Conservation (phyloP, 2,888 invertebrate species). For the Pedicia rivosa region DNA sequence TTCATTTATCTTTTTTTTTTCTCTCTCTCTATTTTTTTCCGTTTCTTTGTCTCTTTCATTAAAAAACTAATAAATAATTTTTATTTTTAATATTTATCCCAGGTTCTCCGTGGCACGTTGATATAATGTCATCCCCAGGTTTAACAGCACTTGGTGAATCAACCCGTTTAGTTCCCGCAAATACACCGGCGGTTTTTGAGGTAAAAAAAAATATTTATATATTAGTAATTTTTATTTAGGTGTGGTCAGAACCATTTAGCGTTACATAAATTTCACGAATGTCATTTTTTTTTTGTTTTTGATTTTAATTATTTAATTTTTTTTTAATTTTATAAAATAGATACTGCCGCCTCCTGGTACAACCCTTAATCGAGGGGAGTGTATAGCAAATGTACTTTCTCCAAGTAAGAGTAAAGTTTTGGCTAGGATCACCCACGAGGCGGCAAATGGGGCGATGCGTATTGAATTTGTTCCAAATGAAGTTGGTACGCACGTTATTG, state of each 20-base stretch:
- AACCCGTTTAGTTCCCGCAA: conserved; percentile 78
- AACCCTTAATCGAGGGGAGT: conserved; percentile 37
- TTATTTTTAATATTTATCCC: conserved; percentile 20
- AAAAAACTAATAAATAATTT: not conserved
- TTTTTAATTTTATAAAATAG: too few species aligned
- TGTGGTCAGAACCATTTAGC: conserved; percentile 31
- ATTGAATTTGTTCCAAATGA: conserved; percentile 86
- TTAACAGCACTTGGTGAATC: conserved; percentile 74
- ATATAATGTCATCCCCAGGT: conserved; percentile 66
- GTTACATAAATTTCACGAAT: conserved; percentile 18
- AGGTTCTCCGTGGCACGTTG: conserved; percentile 92
- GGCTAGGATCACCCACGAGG: conserved; percentile 67
- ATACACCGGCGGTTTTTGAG: conserved; percentile 81
- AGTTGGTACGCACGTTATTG: conserved; percentile 89
- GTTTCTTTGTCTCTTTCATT: too few species aligned
- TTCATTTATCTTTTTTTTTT: too few species aligned
- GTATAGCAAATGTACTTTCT: conserved; percentile 54
- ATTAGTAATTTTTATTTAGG: conserved; percentile 35
- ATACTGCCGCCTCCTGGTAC: conserved; percentile 35
- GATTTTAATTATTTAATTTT: too few species aligned
- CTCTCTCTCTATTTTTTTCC: too few species aligned
- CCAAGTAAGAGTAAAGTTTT: conserved; percentile 73
- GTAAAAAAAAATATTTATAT: too few species aligned
- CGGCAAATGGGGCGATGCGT: conserved; percentile 67
- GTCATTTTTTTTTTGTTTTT: not conserved